Evolutionary conservation across 1,140 invertebrate species (phyloP), one percentile per base, ranked within the genome.

Genomic region (Drosophila nasuta): DNA sequence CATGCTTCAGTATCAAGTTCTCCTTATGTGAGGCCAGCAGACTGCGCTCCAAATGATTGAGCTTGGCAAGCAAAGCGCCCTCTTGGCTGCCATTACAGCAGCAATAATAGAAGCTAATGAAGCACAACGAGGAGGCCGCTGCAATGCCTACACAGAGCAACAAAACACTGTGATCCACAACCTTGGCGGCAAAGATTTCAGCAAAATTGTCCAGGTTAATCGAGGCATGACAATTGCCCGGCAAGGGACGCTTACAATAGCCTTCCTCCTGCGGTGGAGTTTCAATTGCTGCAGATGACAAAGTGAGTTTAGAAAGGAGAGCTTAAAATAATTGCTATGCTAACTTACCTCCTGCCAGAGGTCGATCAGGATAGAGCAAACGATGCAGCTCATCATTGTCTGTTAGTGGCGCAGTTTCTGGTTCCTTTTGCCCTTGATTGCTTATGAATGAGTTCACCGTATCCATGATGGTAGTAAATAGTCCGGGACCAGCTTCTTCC

Each of bases 21-120:
- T 96, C 95, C 93, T 96, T 92, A 43, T 88, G 80, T 1, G 88
- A 68, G 3, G 86, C 76, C 46, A 93, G 48, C 52, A 93, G 51
- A 69, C 91, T 92, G 20, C 92, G 85, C 77, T 95, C 95, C 35
- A 96, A 90, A 72, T 94, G 92, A 90, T 95, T 96, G 54, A 96
- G 94, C 78, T 93, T 95, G 0, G 93, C 93, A 28, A 95, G 93
- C 2, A 95, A 90, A 10, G 93, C 92, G 25, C 93, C 93, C 82
- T 95, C 96, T 78, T 95, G 94, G 81, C 95, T 94, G 79, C 93
- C 95, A 87, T 95, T 96, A 92, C 96, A 96, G 75, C 96, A 95
- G 75, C 95, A 95, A 92, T 96, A 96, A 92, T 96, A 96, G 20
- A 95, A 96, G 59, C 96, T 94, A n/a, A 95, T 94, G 81, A 97